Evolutionary conservation across 35 echinoderm and acorn worm genomes (phyloP).

Genomic region (Stichopus chloronotus): DNA sequence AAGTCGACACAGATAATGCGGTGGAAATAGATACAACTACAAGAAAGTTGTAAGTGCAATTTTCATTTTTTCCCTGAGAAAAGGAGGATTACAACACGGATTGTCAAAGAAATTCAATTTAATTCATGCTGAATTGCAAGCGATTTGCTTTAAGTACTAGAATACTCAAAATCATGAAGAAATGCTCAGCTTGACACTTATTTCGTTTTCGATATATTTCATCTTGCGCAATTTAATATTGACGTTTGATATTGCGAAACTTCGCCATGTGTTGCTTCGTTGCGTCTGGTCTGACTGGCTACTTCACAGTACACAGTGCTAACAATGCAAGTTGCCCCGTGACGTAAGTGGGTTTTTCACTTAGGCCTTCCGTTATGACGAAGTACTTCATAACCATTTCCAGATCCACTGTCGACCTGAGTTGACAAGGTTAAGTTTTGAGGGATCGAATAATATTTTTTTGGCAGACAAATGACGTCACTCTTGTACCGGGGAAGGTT

Average conservation of each 20-base stretch:
- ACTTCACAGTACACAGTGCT: too few species aligned
- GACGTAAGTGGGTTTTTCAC: too few species aligned
- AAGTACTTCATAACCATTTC: too few species aligned
- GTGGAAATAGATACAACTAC: background rate
- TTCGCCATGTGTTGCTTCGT: background rate
- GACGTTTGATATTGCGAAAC: background rate
- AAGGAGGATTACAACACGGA: background rate
- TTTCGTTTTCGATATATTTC: background rate
- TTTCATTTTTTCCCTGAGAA: background rate
- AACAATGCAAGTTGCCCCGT: too few species aligned
- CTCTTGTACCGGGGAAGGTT: too few species aligned
- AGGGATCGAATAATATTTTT: too few species aligned
- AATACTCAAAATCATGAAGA: background rate
- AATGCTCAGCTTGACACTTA: background rate
- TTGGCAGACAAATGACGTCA: too few species aligned
- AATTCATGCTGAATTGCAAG: background rate
- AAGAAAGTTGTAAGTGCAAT: background rate
- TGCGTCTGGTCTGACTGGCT: too few species aligned
- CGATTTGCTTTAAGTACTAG: background rate
- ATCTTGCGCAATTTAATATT: background rate
- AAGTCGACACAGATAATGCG: background rate
- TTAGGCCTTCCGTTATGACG: too few species aligned
- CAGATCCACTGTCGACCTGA: too few species aligned
- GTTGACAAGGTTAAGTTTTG: too few species aligned
- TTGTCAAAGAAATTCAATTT: background rate